Evolutionary conservation across 2,113 vertebrate species (phyloP), one percentile per base, ranked within the genome.

Genomic region (Stigmatopora nigra): DNA sequence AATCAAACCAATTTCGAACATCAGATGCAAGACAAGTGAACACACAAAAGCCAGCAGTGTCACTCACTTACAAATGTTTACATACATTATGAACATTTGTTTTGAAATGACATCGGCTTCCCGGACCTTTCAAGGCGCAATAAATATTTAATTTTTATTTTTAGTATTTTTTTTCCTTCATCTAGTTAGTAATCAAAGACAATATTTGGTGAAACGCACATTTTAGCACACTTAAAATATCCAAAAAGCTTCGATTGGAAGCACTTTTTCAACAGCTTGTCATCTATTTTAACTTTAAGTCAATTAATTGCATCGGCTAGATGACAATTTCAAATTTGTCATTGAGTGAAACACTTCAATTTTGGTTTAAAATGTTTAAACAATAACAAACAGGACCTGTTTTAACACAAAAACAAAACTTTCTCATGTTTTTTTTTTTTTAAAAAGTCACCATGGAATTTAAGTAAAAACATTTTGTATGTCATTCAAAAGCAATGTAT

Each of bases 361-460:
- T 67, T 60, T 64, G 56, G 14, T 5, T 66, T 63, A 68, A 71
- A 75, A 81, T 64, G n/a, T 19, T 64, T 75, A 48, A 78, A 71
- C 76, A 76, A 76, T 64, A 76, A 69, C 67, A 67, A 78, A 78
- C 48, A 53, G 57, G 53, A 80, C 73, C 77, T 70, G 67, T 68
- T 48, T 73, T 12, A 73, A 73, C 25, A 14, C 4, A 31, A 14
- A 14, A 56, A 13, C 2, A 25, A 12, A 5, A 31, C 19, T 45
- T 17, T 36, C 19, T 7, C 13, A 44, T 44, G n/a, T 31, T 14
- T 15, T 13, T 13, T 44, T 11, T 31, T 14, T 15, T 13, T 13
- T 31, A 56, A 12, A 44, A 20, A 68, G 49, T 58, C 8, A 35
- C 31, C 55, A 52, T 52, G 51, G 8, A 17, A 59, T 19, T 12